Evolutionary conservation across 2,113 vertebrate genomes (phyloP).

Genomic region (Psammodynastes pulverulentus): DNA sequence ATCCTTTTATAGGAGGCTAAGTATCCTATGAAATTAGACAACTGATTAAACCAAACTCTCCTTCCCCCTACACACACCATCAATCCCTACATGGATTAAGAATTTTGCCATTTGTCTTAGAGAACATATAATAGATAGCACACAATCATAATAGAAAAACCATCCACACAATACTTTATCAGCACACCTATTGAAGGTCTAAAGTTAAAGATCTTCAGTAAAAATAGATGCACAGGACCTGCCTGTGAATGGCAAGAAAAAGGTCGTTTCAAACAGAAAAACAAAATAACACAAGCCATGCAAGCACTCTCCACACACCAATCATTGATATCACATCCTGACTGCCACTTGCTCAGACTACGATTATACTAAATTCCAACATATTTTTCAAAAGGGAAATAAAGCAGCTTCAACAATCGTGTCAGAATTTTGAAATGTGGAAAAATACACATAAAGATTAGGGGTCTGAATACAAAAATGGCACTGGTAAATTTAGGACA

Average conservation of each 20-base stretch:
- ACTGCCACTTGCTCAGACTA: slow-evolving; percentile 75
- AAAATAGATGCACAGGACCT: slow-evolving; percentile 80
- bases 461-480: slow-evolving; percentile 48
- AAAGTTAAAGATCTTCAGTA: slow-evolving; percentile 63
- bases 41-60: slow-evolving; percentile 34
- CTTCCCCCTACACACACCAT: slow-evolving; percentile 24
- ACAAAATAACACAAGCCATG: slow-evolving; percentile 72
- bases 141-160: slow-evolving; percentile 63
- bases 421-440: slow-evolving; percentile 82
- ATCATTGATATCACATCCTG: slow-evolving; percentile 74
- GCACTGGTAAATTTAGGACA: slow-evolving; percentile 62
- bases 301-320: slow-evolving; percentile 73
- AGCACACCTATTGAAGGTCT: slow-evolving; percentile 66
- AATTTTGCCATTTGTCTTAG: slow-evolving; percentile 52
- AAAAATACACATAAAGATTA: slow-evolving; percentile 71
- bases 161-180: slow-evolving; percentile 66
- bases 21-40: slow-evolving; percentile 13
- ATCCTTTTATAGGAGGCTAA: slow-evolving; percentile 10
- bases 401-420: slow-evolving; percentile 87
- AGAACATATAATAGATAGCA: slow-evolving; percentile 55
- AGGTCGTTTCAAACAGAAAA: slow-evolving; percentile 65
- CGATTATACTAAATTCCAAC: slow-evolving; percentile 72
- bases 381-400: slow-evolving; percentile 70
- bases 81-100: slow-evolving; percentile 40
- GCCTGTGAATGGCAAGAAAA: slow-evolving; percentile 82